These are phyloP conservation scores for Sinocyclocheilus anshuiensis DNA, from an alignment of 2,113 vertebrate species.

Conservation along the genomic window DNA sequence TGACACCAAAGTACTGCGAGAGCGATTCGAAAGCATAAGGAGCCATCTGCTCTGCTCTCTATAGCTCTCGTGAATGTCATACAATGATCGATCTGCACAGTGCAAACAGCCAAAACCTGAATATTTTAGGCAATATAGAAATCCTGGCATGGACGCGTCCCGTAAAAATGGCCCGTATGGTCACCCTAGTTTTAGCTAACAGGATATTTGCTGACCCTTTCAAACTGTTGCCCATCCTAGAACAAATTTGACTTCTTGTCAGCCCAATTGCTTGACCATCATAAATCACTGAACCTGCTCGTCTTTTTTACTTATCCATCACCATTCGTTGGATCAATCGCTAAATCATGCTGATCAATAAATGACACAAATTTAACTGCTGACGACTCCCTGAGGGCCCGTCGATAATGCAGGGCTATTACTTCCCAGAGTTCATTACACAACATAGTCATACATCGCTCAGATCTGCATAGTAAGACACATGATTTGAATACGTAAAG, in stretches of 20 bases:
- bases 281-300: conserved; percentile 49
- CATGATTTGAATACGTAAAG: conserved; percentile 34
- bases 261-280: conserved; percentile 21
- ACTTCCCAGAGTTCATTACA: conserved; percentile 60
- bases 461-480: neutral
- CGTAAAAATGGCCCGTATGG: too few relatives aligned
- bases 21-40: too few relatives aligned
- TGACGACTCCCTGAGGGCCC: conserved; percentile 43
- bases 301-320: conserved; percentile 63
- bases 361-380: conserved; percentile 63
- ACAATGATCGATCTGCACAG: too few relatives aligned
- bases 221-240: neutral
- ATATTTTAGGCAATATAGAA: too few relatives aligned
- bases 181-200: neutral
- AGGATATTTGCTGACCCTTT: conserved; percentile 6
- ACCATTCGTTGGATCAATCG: conserved; percentile 58
- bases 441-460: conserved; percentile 43
- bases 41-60: too few relatives aligned
- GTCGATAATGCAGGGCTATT: conserved; percentile 51
- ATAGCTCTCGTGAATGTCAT: too few relatives aligned
- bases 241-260: conserved; percentile 21
- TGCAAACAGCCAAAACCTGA: too few relatives aligned
- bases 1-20: too few relatives aligned
- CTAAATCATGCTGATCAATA: conserved; percentile 68
- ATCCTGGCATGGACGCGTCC: too few relatives aligned